These are phyloP conservation scores for Strigops habroptila DNA, from an alignment of 2,113 vertebrate species.

Conservation along the genomic window DNA sequence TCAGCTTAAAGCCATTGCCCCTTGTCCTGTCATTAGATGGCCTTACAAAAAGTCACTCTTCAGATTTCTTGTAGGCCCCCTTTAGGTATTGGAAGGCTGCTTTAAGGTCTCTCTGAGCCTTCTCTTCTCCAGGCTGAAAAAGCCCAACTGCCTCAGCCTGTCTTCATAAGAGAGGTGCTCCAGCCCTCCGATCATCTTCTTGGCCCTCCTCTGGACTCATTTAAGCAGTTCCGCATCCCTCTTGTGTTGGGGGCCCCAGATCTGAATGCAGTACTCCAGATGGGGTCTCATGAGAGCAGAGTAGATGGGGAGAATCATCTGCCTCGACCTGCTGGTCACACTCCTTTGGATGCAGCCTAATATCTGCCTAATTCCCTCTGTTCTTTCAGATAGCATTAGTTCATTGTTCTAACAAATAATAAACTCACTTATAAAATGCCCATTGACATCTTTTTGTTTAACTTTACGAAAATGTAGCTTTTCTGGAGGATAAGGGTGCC, in stretches of 20 bases:
- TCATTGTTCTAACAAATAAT: not conserved
- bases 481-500: not conserved
- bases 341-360: not conserved
- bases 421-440: not conserved
- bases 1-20: not conserved
- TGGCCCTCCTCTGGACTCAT: not conserved
- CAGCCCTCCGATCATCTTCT: not conserved
- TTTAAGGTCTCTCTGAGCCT: not conserved
- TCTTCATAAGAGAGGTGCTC: not conserved
- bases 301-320: not conserved
- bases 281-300: not conserved
- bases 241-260: not conserved
- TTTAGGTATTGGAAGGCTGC: not conserved
- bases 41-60: not conserved
- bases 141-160: not conserved
- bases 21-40: not conserved
- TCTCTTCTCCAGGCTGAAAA: not conserved
- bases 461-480: not conserved
- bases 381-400: not conserved
- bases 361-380: not conserved
- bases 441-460: not conserved
- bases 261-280: not conserved
- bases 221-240: not conserved
- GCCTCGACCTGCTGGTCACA: not conserved
- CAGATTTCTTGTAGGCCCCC: not conserved